phyloP scores from a whole-genome alignment of 2,113 vertebrate genomes.

The Tragulus kanchil region DNA sequence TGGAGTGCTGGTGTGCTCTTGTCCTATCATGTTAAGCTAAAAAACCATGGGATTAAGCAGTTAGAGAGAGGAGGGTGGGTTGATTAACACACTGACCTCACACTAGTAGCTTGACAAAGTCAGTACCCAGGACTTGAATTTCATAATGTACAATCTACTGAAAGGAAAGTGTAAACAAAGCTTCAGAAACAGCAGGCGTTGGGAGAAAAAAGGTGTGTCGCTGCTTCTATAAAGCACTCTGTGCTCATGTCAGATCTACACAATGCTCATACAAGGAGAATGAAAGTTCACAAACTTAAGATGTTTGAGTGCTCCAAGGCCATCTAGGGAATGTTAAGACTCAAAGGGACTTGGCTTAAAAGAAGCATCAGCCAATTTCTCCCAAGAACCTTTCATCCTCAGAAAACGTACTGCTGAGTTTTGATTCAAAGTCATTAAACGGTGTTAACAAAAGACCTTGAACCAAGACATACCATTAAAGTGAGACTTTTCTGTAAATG shows the following conservation, averaged over 20 bases:
- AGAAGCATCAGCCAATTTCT: neutral
- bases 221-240: neutral
- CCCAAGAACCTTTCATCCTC: neutral
- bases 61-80: neutral
- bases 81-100: neutral
- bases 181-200: neutral
- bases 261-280: rapidly evolving
- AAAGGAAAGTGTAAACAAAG: neutral
- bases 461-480: neutral
- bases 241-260: neutral
- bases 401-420: neutral
- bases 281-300: neutral
- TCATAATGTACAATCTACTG: neutral
- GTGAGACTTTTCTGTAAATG: neutral
- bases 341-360: neutral
- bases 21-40: neutral
- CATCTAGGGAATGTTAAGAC: neutral
- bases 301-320: neutral
- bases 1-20: neutral
- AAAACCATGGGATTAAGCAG: neutral
- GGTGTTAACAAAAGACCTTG: neutral
- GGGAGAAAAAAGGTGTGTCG: neutral
- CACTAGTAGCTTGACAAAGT: neutral
- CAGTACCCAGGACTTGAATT: neutral
- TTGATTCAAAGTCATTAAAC: slow-evolving; percentile 5